Evolutionary conservation across 2,888 invertebrate genomes (phyloP).

Genomic region (Melangyna quadrimaculata): DNA sequence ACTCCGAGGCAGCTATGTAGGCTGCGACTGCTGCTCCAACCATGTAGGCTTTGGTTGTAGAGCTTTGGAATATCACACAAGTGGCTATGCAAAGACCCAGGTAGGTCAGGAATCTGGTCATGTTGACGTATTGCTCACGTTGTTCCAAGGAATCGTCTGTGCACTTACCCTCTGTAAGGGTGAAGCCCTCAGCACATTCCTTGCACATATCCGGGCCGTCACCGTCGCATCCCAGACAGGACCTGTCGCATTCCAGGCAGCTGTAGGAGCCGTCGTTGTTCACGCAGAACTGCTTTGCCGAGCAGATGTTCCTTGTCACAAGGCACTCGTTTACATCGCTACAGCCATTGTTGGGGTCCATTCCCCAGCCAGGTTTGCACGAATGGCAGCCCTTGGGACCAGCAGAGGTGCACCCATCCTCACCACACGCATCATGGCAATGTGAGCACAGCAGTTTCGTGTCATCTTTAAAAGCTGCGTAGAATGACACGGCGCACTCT

Average conservation of each 20-base stretch:
- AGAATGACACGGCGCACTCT: constrained; percentile 88
- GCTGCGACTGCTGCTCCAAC: constrained; percentile 90
- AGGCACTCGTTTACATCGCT: constrained; percentile 93
- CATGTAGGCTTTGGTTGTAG: constrained; percentile 87
- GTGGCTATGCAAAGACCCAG: constrained; percentile 92
- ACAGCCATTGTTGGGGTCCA: constrained; percentile 90
- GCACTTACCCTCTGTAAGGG: constrained; percentile 88
- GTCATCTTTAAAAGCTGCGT: constrained; percentile 88
- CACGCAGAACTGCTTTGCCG: constrained; percentile 90
- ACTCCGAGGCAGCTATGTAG: constrained; percentile 93
- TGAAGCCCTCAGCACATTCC: constrained; percentile 89
- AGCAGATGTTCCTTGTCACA: constrained; percentile 82
- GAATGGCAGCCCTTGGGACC: constrained; percentile 86
- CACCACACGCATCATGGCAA: constrained; percentile 90
- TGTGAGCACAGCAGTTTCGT: constrained; percentile 88
- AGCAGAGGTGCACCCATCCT: constrained; percentile 87
- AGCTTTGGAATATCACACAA: constrained; percentile 92
- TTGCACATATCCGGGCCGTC: constrained; percentile 96
- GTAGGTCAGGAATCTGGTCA: constrained; percentile 91
- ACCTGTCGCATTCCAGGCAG: constrained; percentile 90
- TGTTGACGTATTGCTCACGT: constrained; percentile 83
- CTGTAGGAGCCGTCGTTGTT: constrained; percentile 92
- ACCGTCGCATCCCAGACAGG: constrained; percentile 92
- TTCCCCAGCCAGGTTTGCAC: constrained; percentile 87
- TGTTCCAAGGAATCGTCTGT: constrained; percentile 82